Base-by-base conservation (phyloP, 2,113 vertebrate species). In the Anolis carolinensis region DNA sequence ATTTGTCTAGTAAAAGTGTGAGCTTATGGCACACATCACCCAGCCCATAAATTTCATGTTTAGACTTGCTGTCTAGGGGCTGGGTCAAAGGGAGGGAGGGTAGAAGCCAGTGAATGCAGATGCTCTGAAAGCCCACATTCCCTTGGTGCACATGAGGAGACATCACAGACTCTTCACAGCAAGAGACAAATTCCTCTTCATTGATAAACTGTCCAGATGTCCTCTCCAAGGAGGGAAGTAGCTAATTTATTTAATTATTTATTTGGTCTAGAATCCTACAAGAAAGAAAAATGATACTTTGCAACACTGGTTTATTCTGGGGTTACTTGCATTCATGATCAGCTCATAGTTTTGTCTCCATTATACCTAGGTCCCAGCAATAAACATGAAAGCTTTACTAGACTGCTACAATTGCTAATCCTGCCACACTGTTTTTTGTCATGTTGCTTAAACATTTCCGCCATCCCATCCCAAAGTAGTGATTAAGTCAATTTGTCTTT, bases 1-100 rank as follows among this genome's bases (percentile, higher is more conserved):
- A 97, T 99, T 98, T 98, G 97, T 98, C 97, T 97, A 96, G 95
- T 96, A 95, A 97, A 86, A 97, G 96, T 96, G 95, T 97, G 96
- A 96, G 97, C 95, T 98, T 97, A 98, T 96, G 92, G 95, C 68
- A 83, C 96, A 93, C 94, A 96, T 96, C 94, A 93, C 95, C 95
- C 94, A 87, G 90, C 83, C 95, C 96, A 96, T 97, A 96, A 95
- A 96, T 97, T 96, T 92, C 86, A 52, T 89, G 93, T 90, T 95
- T 91, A 91, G 95, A 95, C 95, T 92, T 92, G 87, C 94, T 95
- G 93, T 97, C 95, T 96, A 93, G 96, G 95, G 93, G 92, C 94
- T 96, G 91, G 96, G 92, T 89, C 95, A 87, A 81, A 77, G 84
- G 83, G 30, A 11, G 25, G 95, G 93, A 94, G 93, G 90, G 90